Conservation (phyloP, 2,888 invertebrate genomes). For the Adelphocoris suturalis region DNA sequence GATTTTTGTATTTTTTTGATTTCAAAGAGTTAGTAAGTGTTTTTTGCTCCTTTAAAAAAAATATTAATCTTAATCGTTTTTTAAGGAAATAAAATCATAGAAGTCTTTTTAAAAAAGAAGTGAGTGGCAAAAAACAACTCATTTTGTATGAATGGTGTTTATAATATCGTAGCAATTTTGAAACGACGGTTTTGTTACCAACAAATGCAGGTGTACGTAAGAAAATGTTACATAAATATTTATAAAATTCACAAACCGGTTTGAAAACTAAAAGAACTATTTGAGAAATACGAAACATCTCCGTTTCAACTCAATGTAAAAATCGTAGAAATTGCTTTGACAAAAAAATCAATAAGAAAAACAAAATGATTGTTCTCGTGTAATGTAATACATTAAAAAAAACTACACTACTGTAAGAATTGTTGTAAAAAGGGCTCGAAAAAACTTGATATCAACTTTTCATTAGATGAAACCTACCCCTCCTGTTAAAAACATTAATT, state of each 20-base stretch:
- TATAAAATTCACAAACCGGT: conserved; percentile 49
- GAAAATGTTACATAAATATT: conserved; percentile 54
- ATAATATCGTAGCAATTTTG: conserved; percentile 70
- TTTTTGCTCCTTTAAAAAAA: conserved; percentile 66
- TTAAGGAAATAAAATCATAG: conserved; percentile 64
- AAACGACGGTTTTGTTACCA: conserved; percentile 73
- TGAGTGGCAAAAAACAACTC: conserved; percentile 67
- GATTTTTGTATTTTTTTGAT: conserved; percentile 56
- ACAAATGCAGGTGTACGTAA: conserved; percentile 75
- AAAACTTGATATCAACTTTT: conserved; percentile 66
- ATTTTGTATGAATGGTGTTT: conserved; percentile 67
- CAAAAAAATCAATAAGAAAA: conserved; percentile 24
- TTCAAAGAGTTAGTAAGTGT: conserved; percentile 68
- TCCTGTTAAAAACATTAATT: background rate
- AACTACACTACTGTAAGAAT: conserved; percentile 40
- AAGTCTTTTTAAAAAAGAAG: conserved; percentile 42
- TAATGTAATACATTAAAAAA: background rate
- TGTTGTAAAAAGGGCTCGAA: conserved; percentile 54
- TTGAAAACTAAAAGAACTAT: background rate
- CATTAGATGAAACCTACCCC: conserved; percentile 23
- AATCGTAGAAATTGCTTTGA: conserved; percentile 54
- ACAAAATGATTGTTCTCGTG: conserved; percentile 25
- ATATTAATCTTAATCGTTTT: conserved; percentile 44
- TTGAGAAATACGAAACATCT: conserved; percentile 25
- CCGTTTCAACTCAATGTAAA: conserved; percentile 47